Evolutionary conservation across 2,888 invertebrate genomes (phyloP).

Genomic region (Acanthopleura granulata): DNA sequence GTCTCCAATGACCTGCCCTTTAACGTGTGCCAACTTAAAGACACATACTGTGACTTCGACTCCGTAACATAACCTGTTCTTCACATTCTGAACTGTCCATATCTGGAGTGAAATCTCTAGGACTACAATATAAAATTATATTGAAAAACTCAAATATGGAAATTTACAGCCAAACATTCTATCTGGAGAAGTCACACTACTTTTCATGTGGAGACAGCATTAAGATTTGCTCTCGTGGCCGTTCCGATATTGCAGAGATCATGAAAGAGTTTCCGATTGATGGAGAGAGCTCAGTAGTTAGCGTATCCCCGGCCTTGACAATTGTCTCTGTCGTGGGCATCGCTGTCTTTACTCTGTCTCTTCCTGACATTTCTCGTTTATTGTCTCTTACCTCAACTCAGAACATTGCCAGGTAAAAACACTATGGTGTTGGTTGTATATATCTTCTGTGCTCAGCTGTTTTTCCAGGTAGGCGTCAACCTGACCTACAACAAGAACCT

Average conservation of each 20-base stretch:
- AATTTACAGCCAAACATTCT: not conserved
- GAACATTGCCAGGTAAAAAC: no score
- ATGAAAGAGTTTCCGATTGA: not conserved
- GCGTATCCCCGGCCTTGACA: not conserved
- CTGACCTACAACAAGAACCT: no score
- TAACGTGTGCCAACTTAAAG: not conserved
- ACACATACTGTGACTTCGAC: not conserved
- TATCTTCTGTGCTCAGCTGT: no score
- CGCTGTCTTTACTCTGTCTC: not conserved
- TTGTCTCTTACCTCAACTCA: no score
- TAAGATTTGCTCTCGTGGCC: not conserved
- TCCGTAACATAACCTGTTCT: not conserved
- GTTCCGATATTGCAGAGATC: not conserved
- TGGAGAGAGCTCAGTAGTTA: not conserved
- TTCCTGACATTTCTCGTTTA: no score
- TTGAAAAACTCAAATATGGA: not conserved
- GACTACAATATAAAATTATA: not conserved
- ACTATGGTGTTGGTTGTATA: no score
- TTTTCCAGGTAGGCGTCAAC: no score
- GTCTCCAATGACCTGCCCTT: not conserved
- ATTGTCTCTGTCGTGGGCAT: not conserved
- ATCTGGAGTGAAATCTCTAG: not conserved
- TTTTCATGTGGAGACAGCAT: not conserved
- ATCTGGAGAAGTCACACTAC: not conserved
- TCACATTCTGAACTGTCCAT: no score